Conservation (phyloP, 2,797 vertebrate species). For the Eospalax fontanierii region DNA sequence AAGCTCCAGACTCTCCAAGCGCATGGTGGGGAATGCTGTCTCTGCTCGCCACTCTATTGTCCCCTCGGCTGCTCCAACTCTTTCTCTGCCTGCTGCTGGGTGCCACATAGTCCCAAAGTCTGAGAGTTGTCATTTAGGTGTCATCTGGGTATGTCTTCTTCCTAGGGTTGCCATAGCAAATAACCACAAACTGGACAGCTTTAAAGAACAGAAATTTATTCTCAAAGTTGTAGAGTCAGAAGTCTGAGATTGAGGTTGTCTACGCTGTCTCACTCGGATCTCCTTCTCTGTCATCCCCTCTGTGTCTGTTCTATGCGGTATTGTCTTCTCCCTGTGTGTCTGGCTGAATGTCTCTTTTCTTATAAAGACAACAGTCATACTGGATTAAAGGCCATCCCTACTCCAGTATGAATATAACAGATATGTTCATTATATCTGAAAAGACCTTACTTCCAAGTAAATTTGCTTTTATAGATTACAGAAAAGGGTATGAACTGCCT, state of each 20-base stretch:
- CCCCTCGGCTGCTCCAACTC: background rate
- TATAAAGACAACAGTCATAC: background rate
- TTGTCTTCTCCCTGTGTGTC: background rate
- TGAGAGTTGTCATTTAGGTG: background rate
- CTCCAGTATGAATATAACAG: background rate
- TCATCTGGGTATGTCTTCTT: background rate
- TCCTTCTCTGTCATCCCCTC: background rate
- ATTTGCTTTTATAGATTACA: background rate
- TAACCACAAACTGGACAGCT: background rate
- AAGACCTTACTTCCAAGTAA: background rate
- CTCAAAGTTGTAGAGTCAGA: background rate
- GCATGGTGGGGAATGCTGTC: background rate
- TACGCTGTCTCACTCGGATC: background rate
- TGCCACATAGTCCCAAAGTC: background rate
- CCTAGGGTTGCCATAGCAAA: background rate
- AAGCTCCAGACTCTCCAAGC: background rate
- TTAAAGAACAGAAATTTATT: background rate
- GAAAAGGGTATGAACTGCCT: background rate
- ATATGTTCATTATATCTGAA: background rate
- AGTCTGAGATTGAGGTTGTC: background rate
- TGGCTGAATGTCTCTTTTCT: background rate
- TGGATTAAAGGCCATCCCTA: background rate
- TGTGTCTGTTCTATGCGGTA: too few species aligned
- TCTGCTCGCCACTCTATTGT: fast-evolving
- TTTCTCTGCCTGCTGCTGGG: background rate